Evolutionary conservation across 2,113 vertebrate genomes (phyloP), one percentile per base, ranked within the genome.

Genomic region (Thamnaconus septentrionalis): DNA sequence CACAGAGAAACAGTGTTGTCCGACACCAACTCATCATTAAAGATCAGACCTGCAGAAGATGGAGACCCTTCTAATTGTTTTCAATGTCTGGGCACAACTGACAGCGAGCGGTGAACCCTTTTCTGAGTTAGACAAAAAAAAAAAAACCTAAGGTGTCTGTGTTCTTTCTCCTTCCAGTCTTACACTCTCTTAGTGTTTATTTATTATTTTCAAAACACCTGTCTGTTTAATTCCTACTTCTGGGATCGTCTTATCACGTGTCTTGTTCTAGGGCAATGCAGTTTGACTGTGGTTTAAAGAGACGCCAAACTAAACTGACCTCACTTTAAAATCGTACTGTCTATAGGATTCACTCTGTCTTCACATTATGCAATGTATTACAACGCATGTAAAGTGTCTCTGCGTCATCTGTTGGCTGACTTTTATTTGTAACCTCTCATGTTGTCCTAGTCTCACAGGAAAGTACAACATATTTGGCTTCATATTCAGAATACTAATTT

Each of bases 161-260:
- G 56, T 61, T 71, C 6, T 62, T 69, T 76, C 41, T 41, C 60
- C 60, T 75, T 73, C 41, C 75, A 76, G 78, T 85, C 81, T 81
- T 78, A 66, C 40, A 53, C 6, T 9, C 47, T 59, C 53, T 61
- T 39, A 5, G 42, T 81, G 64, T 83, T 69, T 73, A 76, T 82
- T 69, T 88, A 71, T 84, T 73, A 31, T 71, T 58, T 64, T 8
- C 40, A 46, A 40, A 75, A 51, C 53, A 68, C 43, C 44, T 63
- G 53, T 18, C 1, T 12, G 53, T 75, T 68, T 60, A 4, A 56
- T 61, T 69, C 51, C 62, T 53, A 52, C n/a, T 62, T 53, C 64
- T 52, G 10, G 56, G 46, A 56, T 10, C 11, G 62, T 78, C 56
- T 54, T 40, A 75, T 73, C 41, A 57, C 44, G 12, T 49, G 75